A percentile compares a stretch with the other conserved stretches of the same genome.
phyloP scores from a whole-genome alignment of 2,797 vertebrate species.

The Channa striata region DNA sequence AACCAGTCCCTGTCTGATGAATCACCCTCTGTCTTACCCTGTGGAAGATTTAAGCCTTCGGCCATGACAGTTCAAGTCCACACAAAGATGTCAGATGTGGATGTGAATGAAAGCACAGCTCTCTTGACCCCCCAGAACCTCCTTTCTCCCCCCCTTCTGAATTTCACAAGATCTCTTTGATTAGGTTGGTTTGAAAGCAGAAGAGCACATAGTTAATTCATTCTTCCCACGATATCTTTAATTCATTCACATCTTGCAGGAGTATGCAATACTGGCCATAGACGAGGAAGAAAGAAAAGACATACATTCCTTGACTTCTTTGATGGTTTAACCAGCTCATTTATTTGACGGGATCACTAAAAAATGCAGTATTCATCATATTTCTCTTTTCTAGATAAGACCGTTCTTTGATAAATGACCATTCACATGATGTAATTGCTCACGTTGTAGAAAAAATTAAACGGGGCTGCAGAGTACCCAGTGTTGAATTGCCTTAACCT shows the following conservation, averaged over 20 bases:
- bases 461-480: conserved; percentile 7
- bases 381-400: conserved; percentile 15
- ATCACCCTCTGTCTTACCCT: conserved; percentile 15
- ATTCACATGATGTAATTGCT: conserved; percentile 16
- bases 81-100: conserved; percentile 56
- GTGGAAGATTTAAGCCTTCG: conserved; percentile 38
- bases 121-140: conserved; percentile 25
- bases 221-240: conserved; percentile 69
- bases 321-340: conserved; percentile 26
- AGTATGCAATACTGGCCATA: conserved; percentile 43
- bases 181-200: conserved; percentile 64
- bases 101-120: conserved; percentile 46
- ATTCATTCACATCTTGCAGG: conserved; percentile 64
- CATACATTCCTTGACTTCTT: conserved; percentile 23
- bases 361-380: conserved; percentile 17
- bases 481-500: conserved; percentile 44
- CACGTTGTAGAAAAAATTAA: conserved; percentile 12
- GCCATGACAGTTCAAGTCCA: conserved; percentile 56
- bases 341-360: conserved; percentile 3
- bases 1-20: conserved; percentile 11
- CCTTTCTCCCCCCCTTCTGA: background rate
- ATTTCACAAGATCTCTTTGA: conserved; percentile 61
- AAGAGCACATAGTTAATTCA: conserved; percentile 73
- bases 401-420: conserved; percentile 19
- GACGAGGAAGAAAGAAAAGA: conserved; percentile 27